Conservation (phyloP, 1,140 invertebrate species). For the Microplitis demolitor region DNA sequence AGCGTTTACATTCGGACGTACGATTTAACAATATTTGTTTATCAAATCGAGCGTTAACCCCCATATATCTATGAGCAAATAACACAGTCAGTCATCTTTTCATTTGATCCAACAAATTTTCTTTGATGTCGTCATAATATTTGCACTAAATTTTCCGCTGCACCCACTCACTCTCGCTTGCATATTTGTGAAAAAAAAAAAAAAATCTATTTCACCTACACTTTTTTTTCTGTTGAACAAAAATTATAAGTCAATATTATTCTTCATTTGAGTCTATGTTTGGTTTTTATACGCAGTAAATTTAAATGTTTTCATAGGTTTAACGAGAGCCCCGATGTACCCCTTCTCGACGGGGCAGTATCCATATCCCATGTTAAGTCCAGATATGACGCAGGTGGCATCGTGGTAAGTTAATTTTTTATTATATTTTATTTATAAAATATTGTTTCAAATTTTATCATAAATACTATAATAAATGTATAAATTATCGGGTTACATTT, state of each 20-base stretch:
- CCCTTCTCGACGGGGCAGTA: slow-evolving; percentile 86
- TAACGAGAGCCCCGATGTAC: slow-evolving; percentile 90
- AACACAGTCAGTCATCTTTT: slow-evolving; percentile 13
- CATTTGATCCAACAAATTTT: neutral
- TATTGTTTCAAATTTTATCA: too few relatives aligned
- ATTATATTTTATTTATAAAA: too few relatives aligned
- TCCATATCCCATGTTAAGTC: slow-evolving; percentile 91
- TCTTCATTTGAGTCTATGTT: too few relatives aligned
- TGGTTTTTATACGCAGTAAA: too few relatives aligned
- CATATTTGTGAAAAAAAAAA: neutral
- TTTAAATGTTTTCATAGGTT: slow-evolving; percentile 66
- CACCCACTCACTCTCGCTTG: neutral
- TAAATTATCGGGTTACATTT: too few relatives aligned
- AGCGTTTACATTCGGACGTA: neutral
- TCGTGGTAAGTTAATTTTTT: slow-evolving; percentile 78
- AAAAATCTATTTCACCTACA: neutral
- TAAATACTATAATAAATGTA: too few relatives aligned
- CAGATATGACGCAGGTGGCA: slow-evolving; percentile 92
- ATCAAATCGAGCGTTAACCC: slow-evolving; percentile 11
- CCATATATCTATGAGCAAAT: neutral
- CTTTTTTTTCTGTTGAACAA: neutral
- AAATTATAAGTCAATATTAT: neutral
- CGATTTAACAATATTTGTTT: slow-evolving; percentile 13
- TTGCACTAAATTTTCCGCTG: slow-evolving; percentile 8
- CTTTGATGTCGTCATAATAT: slow-evolving; percentile 25